phyloP scores from a whole-genome alignment of 2,113 vertebrate genomes.

The Anser brachyrhynchus region DNA sequence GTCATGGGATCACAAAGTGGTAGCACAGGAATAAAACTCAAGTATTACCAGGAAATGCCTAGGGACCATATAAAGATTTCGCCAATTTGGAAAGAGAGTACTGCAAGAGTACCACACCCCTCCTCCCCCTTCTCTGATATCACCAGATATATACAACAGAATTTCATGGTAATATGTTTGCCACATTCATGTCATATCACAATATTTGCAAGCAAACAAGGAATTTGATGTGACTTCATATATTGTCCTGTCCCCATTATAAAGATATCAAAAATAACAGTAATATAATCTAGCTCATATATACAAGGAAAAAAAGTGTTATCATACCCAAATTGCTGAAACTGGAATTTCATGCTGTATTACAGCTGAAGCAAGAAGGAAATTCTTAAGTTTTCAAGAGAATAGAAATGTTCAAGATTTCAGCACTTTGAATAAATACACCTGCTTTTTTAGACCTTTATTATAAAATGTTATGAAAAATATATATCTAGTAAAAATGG shows the following conservation, averaged over 20 bases:
- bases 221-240: background rate
- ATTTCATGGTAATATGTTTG: background rate
- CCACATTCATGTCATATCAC: background rate
- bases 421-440: background rate
- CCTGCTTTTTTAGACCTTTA: background rate
- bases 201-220: background rate
- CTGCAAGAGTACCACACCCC: background rate
- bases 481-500: background rate
- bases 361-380: background rate
- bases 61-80: fast-evolving
- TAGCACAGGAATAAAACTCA: background rate
- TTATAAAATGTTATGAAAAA: background rate
- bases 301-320: background rate
- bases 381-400: background rate
- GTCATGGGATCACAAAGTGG: background rate
- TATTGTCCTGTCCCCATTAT: background rate
- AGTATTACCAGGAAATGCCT: background rate
- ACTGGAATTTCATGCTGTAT: background rate
- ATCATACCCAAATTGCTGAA: background rate
- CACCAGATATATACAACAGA: background rate
- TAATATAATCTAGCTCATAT: background rate
- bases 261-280: background rate
- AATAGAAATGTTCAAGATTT: background rate
- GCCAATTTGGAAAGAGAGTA: background rate
- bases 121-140: too few species aligned